phyloP scores from a whole-genome alignment of 2,888 invertebrate genomes.

The Sacculina carcini region DNA sequence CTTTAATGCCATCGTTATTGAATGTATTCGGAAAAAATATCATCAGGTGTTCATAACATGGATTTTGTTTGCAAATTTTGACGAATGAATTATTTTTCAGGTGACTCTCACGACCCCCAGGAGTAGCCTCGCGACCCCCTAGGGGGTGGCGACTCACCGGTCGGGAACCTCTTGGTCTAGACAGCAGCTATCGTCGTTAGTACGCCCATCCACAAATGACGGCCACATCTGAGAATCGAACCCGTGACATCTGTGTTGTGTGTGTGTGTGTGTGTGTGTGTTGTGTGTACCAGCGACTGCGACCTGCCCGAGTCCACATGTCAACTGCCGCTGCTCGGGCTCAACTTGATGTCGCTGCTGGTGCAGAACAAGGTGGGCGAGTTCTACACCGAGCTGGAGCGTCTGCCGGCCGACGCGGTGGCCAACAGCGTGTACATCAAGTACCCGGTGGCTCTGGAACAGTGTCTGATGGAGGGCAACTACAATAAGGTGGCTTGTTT shows the following conservation, averaged over 20 bases:
- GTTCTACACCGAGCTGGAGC: slow-evolving; percentile 89
- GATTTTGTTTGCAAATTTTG: no score
- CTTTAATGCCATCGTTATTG: no score
- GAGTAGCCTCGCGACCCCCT: no score
- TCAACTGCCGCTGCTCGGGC: slow-evolving; percentile 76
- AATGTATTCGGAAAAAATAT: no score
- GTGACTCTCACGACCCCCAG: neutral
- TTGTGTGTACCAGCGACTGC: slow-evolving; percentile 26
- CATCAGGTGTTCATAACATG: no score
- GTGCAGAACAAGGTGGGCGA: slow-evolving; percentile 92
- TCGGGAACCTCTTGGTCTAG: no score
- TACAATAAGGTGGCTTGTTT: slow-evolving; percentile 89
- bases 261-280: neutral
- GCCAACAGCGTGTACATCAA: slow-evolving; percentile 77
- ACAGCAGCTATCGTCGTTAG: no score
- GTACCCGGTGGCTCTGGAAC: slow-evolving; percentile 76
- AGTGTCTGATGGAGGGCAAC: slow-evolving; percentile 96
- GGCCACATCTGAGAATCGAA: neutral
- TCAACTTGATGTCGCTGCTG: slow-evolving; percentile 73
- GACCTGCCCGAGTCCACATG: slow-evolving; percentile 69
- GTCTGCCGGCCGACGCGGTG: slow-evolving; percentile 68
- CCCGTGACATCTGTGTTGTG: neutral
- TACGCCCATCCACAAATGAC: neutral
- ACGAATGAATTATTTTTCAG: no score
- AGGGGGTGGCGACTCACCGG: no score